Evolutionary conservation across 2,888 invertebrate genomes (phyloP), one percentile per base, ranked within the genome.

Genomic region (Catocala nupta): DNA sequence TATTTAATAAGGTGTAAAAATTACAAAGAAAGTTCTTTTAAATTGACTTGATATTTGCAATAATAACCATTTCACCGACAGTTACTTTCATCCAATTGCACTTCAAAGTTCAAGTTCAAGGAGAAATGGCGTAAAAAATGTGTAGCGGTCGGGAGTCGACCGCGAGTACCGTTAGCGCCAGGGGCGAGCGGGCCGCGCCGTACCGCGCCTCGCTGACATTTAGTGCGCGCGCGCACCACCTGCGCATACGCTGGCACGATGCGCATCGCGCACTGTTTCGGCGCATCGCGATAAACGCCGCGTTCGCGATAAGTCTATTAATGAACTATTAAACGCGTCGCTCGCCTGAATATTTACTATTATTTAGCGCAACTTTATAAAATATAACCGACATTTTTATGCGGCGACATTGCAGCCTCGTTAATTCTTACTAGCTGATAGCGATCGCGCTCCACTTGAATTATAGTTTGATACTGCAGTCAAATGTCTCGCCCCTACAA

Each of bases 281-380:
- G 63, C 60, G 58, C 70, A 63, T 65, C 70, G 72, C 75, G 77
- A 75, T 69, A 60, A 49, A 53, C 58, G 51, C 33, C 50, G 50
- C 7, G 57, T 44, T 43, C 45, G 52, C 73, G 75, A 77, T 77
- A 76, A 66, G 42, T 70, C 70, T 71, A 73, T 73, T 73, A 79
- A 77, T 74, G 69, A 68, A 71, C 65, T 67, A 70, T 70, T 65
- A 67, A 44, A 53, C 56, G 56, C 51, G 64, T 44, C 57, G 39
- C 53, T 39, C 71, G 55, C 55, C 70, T 64, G 75, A 71, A 71
- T 71, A 71, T 71, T 44, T 36, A 44, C 33, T 53, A 53, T 33
- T 54, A 54, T 54, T 66, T 39, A 51, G 47, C 36, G 36, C 48
- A 9, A 43, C 10, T 59, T 34, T 68, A 57, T 70, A 73, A 62